Conservation (phyloP, 1,140 invertebrate species). For the Formica exsecta region DNA sequence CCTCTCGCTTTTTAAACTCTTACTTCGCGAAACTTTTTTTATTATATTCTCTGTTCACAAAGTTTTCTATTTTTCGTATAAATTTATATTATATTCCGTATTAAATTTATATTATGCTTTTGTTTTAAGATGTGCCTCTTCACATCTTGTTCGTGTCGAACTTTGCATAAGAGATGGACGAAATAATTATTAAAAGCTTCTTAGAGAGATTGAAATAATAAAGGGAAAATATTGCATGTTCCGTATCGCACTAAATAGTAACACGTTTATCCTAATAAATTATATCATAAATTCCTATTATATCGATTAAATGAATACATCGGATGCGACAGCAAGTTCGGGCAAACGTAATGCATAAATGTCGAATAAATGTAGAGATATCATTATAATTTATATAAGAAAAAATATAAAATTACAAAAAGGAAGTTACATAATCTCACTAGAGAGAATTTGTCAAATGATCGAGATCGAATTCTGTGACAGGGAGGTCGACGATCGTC, state of each 20-base stretch:
- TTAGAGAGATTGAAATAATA: not conserved
- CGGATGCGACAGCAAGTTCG: not conserved
- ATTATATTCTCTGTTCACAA: not conserved
- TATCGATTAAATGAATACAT: not conserved
- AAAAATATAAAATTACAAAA: slow-evolving; percentile 21
- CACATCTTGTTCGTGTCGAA: not conserved
- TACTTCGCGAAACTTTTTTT: not conserved
- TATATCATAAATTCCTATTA: not conserved
- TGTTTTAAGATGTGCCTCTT: not conserved
- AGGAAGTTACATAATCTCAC: slow-evolving; percentile 59
- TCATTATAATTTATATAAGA: slow-evolving; percentile 23
- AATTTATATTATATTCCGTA: too few species aligned
- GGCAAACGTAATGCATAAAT: not conserved
- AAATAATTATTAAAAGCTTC: slow-evolving; percentile 11
- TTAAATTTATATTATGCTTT: not conserved
- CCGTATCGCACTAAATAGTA: not conserved
- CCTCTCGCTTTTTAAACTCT: slow-evolving; percentile 2
- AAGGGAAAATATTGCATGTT: not conserved
- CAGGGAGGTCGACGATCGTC: slow-evolving; percentile 37
- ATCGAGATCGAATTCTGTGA: slow-evolving; percentile 52
- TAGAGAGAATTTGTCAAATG: not conserved
- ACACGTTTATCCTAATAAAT: not conserved
- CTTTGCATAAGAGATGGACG: not conserved
- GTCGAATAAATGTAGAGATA: slow-evolving; percentile 16
- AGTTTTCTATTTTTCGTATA: not conserved